Conservation (phyloP, 2,113 vertebrate genomes). For the Agapornis roseicollis region DNA sequence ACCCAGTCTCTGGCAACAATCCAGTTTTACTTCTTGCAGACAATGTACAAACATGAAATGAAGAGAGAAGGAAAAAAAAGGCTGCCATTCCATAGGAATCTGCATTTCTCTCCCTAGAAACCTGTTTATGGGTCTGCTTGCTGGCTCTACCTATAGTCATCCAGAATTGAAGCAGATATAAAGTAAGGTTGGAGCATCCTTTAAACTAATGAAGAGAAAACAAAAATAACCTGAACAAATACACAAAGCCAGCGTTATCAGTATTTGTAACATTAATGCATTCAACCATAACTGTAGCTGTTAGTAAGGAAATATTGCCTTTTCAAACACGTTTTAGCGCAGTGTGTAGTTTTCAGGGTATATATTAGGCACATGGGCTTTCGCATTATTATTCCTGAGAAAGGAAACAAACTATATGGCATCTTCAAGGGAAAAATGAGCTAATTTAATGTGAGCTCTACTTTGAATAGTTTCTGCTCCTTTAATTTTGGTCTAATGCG, state of each 20-base stretch:
- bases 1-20: not conserved
- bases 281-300: not conserved
- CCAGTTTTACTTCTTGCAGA: not conserved
- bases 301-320: constrained; percentile 2
- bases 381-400: not conserved
- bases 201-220: not conserved
- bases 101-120: not conserved
- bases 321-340: not conserved
- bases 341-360: not conserved
- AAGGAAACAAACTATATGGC: not conserved
- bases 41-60: not conserved
- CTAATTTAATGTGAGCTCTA: not conserved
- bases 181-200: not conserved
- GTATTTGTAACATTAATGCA: not conserved
- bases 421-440: not conserved
- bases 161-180: not conserved
- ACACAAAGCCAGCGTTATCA: not conserved
- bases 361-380: not conserved
- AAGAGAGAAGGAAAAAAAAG: not conserved
- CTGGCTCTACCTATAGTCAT: not conserved
- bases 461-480: not conserved
- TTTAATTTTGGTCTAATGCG: not conserved
- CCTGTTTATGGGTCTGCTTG: not conserved
- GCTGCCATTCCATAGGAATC: not conserved
- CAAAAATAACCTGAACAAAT: constrained; percentile 28